Conservation (phyloP, 2,888 invertebrate species). For the Brenthis daphne region DNA sequence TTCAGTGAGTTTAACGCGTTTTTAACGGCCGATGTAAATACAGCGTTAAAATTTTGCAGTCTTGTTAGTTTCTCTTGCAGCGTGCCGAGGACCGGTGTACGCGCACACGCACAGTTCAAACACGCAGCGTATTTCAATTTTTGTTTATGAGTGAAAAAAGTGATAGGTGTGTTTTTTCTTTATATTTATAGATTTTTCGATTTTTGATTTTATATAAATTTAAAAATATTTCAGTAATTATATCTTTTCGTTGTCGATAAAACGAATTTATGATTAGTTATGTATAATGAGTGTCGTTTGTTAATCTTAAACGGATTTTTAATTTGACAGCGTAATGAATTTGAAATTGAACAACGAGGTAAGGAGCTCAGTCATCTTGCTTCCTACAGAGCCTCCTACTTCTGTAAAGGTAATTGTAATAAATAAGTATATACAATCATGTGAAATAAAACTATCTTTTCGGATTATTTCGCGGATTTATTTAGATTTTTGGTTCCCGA, state of each 20-base stretch:
- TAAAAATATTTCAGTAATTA: background rate
- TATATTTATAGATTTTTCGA: background rate
- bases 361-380: slow-evolving; percentile 54
- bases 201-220: slow-evolving; percentile 2
- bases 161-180: slow-evolving; percentile 54
- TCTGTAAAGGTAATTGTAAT: slow-evolving; percentile 62
- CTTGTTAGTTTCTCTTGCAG: slow-evolving; percentile 59
- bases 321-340: slow-evolving; percentile 62
- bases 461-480: too few species aligned
- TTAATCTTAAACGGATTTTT: slow-evolving; percentile 41
- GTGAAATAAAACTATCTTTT: too few species aligned
- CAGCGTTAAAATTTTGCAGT: slow-evolving; percentile 67
- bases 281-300: slow-evolving; percentile 2
- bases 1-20: slow-evolving; percentile 55
- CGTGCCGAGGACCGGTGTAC: slow-evolving; percentile 56
- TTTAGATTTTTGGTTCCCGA: too few species aligned
- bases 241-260: background rate
- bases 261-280: background rate
- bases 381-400: slow-evolving; percentile 56
- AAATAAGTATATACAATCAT: slow-evolving; percentile 6
- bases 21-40: slow-evolving; percentile 65
- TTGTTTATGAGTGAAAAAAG: slow-evolving; percentile 57
- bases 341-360: slow-evolving; percentile 71
- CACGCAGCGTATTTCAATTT: slow-evolving; percentile 30
- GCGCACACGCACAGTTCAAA: slow-evolving; percentile 53